Evolutionary conservation across 2,113 vertebrate genomes (phyloP).

Genomic region (Strix aluco): DNA sequence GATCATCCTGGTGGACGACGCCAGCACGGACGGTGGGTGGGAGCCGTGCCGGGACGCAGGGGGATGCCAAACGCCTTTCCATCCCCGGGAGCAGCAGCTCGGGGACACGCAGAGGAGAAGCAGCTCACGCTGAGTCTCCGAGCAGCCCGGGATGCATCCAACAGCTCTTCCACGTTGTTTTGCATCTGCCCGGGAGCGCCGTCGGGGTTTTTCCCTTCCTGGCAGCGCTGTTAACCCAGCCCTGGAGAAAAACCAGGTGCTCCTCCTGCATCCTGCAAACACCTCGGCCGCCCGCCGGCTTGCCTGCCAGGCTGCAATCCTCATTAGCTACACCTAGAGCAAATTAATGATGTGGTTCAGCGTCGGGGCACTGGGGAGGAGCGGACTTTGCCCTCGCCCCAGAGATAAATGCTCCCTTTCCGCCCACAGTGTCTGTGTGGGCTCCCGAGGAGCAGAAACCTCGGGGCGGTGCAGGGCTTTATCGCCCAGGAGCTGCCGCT

Average conservation of each 20-base stretch:
- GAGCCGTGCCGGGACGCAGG: accelerated
- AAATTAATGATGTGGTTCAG: background rate
- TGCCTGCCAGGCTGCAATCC: background rate
- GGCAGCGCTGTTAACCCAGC: background rate
- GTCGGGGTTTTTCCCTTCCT: background rate
- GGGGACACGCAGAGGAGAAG: accelerated
- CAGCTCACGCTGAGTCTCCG: accelerated
- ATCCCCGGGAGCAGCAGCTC: background rate
- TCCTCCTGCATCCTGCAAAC: background rate
- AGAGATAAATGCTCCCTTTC: background rate
- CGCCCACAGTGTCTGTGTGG: accelerated
- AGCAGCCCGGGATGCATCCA: accelerated
- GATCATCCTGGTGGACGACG: constrained; percentile 92
- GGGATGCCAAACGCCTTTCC: no score
- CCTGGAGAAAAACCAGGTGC: background rate
- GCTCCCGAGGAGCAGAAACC: background rate
- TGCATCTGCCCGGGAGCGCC: accelerated
- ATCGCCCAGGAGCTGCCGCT: accelerated
- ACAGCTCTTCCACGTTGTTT: accelerated
- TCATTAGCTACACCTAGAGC: background rate
- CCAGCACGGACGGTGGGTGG: constrained; percentile 87
- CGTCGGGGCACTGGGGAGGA: accelerated
- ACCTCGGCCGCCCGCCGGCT: accelerated
- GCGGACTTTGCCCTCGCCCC: background rate
- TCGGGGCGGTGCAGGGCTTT: accelerated